Conservation (phyloP, 2,797 vertebrate genomes). For the Lutjanus campechanus region DNA sequence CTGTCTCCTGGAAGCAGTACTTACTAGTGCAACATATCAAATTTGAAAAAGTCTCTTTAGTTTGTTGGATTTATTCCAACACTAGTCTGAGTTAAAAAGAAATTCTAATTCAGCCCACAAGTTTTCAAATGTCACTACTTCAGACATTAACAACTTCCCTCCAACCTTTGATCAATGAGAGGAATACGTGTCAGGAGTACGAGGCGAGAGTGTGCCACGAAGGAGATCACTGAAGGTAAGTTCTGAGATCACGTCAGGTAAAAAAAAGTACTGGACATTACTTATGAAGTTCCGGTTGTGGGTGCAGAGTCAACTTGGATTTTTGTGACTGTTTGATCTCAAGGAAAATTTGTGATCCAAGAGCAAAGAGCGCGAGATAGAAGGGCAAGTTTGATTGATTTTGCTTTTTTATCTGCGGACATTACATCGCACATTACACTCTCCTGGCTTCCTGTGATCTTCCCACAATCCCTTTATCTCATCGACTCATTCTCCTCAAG, state of each 20-base stretch:
- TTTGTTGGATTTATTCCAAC: no score
- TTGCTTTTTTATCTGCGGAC: not conserved
- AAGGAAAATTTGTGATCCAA: not conserved
- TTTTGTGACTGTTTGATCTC: no score
- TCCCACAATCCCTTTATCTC: not conserved
- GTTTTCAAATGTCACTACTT: not conserved
- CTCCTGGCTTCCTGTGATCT: not conserved
- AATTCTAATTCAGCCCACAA: not conserved
- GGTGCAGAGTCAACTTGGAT: no score
- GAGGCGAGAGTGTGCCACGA: not conserved
- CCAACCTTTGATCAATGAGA: no score
- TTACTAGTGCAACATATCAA: no score
- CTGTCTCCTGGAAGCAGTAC: no score
- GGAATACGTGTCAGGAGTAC: no score
- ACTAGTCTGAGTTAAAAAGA: no score
- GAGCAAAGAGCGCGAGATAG: not conserved
- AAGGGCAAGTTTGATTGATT: not conserved
- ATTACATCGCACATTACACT: not conserved
- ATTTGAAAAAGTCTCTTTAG: no score
- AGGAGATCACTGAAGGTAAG: not conserved
- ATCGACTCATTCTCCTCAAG: not conserved
- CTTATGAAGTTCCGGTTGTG: no score
- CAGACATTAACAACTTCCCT: not conserved
- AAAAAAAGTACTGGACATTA: no score
- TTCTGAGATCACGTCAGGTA: not conserved